These are phyloP conservation scores for Smittia sp. DNA, from an alignment of 2,888 invertebrate genomes.

Conservation along the genomic window DNA sequence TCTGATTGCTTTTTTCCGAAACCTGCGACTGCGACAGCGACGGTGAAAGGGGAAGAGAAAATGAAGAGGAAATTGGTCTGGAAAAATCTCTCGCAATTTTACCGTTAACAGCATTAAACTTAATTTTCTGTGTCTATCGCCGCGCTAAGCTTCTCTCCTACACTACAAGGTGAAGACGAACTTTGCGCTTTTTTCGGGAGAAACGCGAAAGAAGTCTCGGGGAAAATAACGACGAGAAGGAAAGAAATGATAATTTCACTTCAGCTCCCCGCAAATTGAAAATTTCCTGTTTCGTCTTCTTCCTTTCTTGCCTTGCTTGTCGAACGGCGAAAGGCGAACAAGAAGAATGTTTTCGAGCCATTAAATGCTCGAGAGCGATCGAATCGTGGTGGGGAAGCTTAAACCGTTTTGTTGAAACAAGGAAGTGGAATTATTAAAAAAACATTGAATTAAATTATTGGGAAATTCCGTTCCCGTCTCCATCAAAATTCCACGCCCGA, in stretches of 20 bases:
- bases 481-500: background rate
- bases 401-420: background rate
- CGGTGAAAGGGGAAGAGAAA: background rate
- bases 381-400: background rate
- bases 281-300: slow-evolving; percentile 4
- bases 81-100: slow-evolving; percentile 10
- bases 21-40: background rate
- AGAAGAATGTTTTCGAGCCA: background rate
- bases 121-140: slow-evolving; percentile 26
- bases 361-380: slow-evolving; percentile 2
- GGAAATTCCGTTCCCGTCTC: background rate
- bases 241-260: slow-evolving; percentile 26
- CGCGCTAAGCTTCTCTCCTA: background rate
- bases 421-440: slow-evolving; percentile 28
- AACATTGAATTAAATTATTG: slow-evolving; percentile 29
- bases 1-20: slow-evolving; percentile 1
- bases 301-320: background rate
- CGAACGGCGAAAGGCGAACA: background rate
- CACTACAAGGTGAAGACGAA: background rate
- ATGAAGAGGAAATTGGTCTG: slow-evolving; percentile 21
- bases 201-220: background rate
- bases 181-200: background rate
- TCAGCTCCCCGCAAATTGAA: slow-evolving; percentile 13
- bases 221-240: background rate
- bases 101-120: slow-evolving; percentile 13